Percentiles rank a stretch among this genome's conserved stretches.
phyloP scores from a whole-genome alignment of 2,113 vertebrate genomes.

The Vulpes lagopus region DNA sequence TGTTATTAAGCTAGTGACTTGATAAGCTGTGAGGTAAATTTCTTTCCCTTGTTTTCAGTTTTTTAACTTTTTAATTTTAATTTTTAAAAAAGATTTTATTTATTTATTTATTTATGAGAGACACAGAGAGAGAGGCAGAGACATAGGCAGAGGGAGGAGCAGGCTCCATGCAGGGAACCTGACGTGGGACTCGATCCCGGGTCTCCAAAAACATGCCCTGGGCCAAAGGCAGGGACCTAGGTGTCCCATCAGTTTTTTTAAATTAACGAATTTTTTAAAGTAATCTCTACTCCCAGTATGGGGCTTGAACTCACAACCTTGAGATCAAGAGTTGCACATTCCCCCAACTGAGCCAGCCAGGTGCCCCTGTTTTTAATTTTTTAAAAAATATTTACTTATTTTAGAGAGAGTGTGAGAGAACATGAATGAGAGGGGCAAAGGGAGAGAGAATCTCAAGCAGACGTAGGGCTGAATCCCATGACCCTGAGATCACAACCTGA shows the following conservation, averaged over 20 bases:
- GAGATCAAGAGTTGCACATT: neutral
- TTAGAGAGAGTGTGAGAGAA: neutral
- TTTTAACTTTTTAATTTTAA: neutral
- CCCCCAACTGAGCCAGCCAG: neutral
- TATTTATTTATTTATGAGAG: too few relatives aligned
- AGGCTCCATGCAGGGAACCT: too few relatives aligned
- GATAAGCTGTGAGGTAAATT: neutral
- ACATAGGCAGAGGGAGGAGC: too few relatives aligned
- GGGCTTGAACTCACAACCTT: neutral
- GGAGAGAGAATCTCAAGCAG: neutral
- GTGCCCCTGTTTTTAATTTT: neutral
- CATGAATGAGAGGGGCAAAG: neutral
- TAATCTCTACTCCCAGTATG: too few relatives aligned
- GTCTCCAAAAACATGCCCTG: too few relatives aligned
- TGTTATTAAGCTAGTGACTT: neutral
- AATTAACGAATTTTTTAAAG: neutral
- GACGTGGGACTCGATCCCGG: too few relatives aligned
- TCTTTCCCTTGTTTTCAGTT: conserved; percentile 14
- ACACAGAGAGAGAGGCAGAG: too few relatives aligned
- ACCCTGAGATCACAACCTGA: neutral
- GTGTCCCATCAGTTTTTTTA: neutral
- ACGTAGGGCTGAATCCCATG: neutral
- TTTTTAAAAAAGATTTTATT: too few relatives aligned
- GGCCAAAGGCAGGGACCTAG: too few relatives aligned
- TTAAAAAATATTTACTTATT: neutral